These are phyloP conservation scores for Apodemia mormo DNA, from an alignment of 2,888 invertebrate genomes.

Conservation along the genomic window DNA sequence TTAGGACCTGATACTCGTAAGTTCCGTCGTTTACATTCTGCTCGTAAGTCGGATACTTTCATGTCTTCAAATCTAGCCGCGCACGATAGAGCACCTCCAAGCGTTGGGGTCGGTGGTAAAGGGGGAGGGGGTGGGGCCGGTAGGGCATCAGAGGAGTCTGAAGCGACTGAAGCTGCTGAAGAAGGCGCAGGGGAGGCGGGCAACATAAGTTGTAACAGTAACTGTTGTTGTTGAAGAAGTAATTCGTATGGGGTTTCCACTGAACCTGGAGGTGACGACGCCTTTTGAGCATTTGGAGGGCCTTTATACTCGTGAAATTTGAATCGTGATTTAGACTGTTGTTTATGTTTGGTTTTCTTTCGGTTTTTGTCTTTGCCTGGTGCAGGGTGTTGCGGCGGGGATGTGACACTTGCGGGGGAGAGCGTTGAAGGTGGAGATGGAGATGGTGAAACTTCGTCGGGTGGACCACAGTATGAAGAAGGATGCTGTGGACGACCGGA, in stretches of 20 bases:
- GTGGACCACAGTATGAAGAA: slow-evolving; percentile 91
- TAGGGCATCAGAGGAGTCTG: slow-evolving; percentile 62
- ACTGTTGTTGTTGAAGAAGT: slow-evolving; percentile 95
- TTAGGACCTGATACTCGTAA: slow-evolving; percentile 98
- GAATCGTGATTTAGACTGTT: slow-evolving; percentile 85
- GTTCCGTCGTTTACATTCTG: slow-evolving; percentile 95
- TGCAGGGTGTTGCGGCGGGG: slow-evolving; percentile 73
- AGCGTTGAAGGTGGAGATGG: slow-evolving; percentile 86
- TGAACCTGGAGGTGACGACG: slow-evolving; percentile 78
- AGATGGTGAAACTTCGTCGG: slow-evolving; percentile 94
- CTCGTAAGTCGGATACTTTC: slow-evolving; percentile 96
- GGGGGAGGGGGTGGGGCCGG: slow-evolving; percentile 78
- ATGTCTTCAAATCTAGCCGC: slow-evolving; percentile 93
- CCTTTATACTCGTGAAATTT: slow-evolving; percentile 96
- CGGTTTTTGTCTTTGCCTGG: slow-evolving; percentile 85
- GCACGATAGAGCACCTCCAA: slow-evolving; percentile 48
- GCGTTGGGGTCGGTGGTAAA: slow-evolving; percentile 66
- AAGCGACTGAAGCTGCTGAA: slow-evolving; percentile 57
- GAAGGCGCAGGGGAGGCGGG: slow-evolving; percentile 62
- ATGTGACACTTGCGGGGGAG: slow-evolving; percentile 65
- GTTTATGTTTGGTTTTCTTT: slow-evolving; percentile 79
- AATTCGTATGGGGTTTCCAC: slow-evolving; percentile 94
- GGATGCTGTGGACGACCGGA: slow-evolving; percentile 92
- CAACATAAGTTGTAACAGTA: slow-evolving; percentile 89
- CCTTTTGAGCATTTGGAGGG: slow-evolving; percentile 93